Percentiles rank a stretch among this genome's conserved stretches.
phyloP scores from a whole-genome alignment of 2,113 vertebrate species.

The Tympanuchus pallidicinctus region DNA sequence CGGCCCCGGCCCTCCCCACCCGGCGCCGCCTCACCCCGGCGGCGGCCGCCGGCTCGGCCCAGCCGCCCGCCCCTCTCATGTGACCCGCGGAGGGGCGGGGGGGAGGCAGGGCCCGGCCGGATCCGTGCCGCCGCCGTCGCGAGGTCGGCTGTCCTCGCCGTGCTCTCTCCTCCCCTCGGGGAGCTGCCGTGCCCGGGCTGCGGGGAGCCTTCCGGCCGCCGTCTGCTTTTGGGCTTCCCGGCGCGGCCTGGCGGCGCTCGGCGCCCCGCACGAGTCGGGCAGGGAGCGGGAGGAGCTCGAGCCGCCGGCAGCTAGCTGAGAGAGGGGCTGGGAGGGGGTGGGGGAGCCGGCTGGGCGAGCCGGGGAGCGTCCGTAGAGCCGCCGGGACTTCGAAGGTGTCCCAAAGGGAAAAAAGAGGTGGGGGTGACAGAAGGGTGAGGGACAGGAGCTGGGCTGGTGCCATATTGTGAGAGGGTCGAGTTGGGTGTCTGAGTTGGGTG shows the following conservation, averaged over 20 bases:
- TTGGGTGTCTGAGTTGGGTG: background rate
- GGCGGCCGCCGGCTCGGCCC: background rate
- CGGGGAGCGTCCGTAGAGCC: background rate
- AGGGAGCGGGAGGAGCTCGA: background rate
- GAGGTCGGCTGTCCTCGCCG: background rate
- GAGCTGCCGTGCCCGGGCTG: background rate
- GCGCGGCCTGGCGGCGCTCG: background rate
- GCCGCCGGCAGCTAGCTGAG: background rate
- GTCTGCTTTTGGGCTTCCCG: background rate
- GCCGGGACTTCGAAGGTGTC: background rate
- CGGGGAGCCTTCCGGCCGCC: too few species aligned
- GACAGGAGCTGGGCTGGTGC: background rate
- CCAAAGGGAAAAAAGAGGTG: background rate
- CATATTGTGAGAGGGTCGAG: fast-evolving
- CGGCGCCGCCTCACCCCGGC: background rate
- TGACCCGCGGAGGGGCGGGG: conserved; percentile 19
- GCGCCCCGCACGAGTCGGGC: background rate
- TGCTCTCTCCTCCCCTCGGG: fast-evolving
- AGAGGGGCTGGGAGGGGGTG: background rate
- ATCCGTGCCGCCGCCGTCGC: background rate
- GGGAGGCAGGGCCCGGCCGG: background rate
- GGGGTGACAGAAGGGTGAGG: background rate
- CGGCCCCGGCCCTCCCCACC: background rate
- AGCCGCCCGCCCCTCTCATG: conserved; percentile 56
- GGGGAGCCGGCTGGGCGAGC: too few species aligned